A percentile compares a stretch with the other conserved stretches of the same genome.
phyloP scores from a whole-genome alignment of 23 tunicate genomes.

The Clavelina lepadiformis region DNA sequence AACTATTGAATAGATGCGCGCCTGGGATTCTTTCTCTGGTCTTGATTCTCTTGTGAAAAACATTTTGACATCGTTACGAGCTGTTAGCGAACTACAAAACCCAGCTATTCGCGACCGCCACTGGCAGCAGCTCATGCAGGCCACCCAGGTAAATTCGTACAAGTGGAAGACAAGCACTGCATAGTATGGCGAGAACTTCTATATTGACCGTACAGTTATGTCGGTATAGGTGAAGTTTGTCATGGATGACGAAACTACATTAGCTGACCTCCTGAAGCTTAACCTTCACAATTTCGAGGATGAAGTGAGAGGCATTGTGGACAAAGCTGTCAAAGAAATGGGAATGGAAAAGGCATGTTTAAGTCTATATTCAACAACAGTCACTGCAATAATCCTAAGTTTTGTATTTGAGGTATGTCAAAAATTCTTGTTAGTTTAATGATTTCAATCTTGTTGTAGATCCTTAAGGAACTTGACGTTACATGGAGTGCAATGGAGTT shows the following conservation, averaged over 20 bases:
- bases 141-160: constrained; percentile 84
- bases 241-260: constrained; percentile 90
- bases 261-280: constrained; percentile 78
- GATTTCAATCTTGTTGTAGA: constrained; percentile 22
- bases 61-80: constrained; percentile 87
- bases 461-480: constrained; percentile 84
- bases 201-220: too few relatives aligned
- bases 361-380: neutral
- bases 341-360: constrained; percentile 90
- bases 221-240: constrained; percentile 73
- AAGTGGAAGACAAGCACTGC: neutral
- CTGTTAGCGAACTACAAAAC: constrained; percentile 90
- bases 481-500: constrained; percentile 95
- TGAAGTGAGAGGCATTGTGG: constrained; percentile 94
- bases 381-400: neutral
- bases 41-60: constrained; percentile 90
- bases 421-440: neutral
- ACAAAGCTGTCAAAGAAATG: constrained; percentile 96
- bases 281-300: constrained; percentile 96
- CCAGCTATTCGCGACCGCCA: constrained; percentile 96
- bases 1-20: constrained; percentile 55
- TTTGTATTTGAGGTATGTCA: neutral
- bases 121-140: constrained; percentile 99
- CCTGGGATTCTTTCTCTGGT: constrained; percentile 94
- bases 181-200: too few relatives aligned